A percentile compares a stretch with the other conserved stretches of the same genome.
Evolutionary conservation across 2,888 invertebrate species (phyloP).

Genomic region (Marronus borbonicus): DNA sequence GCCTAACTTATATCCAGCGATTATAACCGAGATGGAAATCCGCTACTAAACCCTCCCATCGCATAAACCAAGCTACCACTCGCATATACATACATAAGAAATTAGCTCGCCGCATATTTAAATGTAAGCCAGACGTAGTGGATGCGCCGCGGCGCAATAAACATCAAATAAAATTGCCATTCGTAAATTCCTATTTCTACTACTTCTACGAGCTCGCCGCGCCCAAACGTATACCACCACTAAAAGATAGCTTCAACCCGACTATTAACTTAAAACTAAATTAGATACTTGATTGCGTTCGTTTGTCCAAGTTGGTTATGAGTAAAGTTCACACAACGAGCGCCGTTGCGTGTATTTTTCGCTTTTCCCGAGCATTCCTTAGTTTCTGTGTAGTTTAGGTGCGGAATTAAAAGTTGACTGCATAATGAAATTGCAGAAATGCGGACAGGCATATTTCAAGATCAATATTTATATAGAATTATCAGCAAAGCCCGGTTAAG

Average conservation of each 20-base stretch:
- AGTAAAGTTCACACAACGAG: constrained; percentile 21
- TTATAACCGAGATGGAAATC: background rate
- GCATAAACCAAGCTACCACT: background rate
- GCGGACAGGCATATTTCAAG: background rate
- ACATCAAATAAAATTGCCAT: constrained; percentile 18
- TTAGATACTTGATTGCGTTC: constrained; percentile 53
- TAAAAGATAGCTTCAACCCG: constrained; percentile 31
- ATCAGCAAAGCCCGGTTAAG: too few relatives aligned
- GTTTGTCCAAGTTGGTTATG: constrained; percentile 50
- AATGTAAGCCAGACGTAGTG: background rate
- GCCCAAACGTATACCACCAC: background rate
- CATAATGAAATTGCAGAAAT: constrained; percentile 33
- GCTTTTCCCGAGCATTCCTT: constrained; percentile 9
- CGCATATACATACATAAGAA: background rate
- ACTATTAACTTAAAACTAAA: constrained; percentile 53
- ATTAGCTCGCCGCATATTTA: background rate
- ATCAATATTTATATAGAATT: too few relatives aligned
- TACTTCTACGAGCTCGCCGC: background rate
- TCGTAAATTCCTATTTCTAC: background rate
- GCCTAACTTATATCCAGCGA: background rate
- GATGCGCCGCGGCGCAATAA: constrained; percentile 5
- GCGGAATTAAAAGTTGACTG: constrained; percentile 37
- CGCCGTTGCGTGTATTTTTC: background rate
- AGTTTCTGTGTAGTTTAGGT: constrained; percentile 1
- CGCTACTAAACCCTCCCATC: background rate